phyloP scores from a whole-genome alignment of 2,113 vertebrate species.

The Atractosteus spatula region DNA sequence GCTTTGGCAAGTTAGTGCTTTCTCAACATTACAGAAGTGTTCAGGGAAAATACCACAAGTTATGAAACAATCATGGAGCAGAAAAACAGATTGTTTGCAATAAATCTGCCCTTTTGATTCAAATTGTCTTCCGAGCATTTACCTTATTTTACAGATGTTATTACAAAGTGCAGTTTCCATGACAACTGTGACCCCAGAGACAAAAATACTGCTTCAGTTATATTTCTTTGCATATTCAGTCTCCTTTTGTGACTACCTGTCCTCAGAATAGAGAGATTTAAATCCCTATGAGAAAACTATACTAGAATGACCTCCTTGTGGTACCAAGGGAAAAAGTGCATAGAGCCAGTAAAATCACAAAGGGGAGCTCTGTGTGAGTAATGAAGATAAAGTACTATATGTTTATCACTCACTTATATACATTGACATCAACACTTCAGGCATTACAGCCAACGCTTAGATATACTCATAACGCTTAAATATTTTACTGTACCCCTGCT shows the following conservation, averaged over 20 bases:
- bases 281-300: background rate
- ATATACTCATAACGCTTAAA: too few relatives aligned
- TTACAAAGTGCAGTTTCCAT: too few relatives aligned
- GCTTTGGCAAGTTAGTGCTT: too few relatives aligned
- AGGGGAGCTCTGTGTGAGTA: background rate
- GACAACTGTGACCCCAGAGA: too few relatives aligned
- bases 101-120: constrained; percentile 14
- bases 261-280: background rate
- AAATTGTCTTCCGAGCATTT: too few relatives aligned
- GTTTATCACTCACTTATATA: background rate
- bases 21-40: too few relatives aligned
- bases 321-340: constrained; percentile 3
- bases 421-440: background rate
- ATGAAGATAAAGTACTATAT: background rate
- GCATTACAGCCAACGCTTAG: constrained; percentile 4
- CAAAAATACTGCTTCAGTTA: too few relatives aligned
- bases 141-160: too few relatives aligned
- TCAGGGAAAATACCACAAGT: too few relatives aligned
- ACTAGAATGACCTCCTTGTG: background rate
- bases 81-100: too few relatives aligned
- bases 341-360: background rate
- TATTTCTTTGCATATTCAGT: background rate
- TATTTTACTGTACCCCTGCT: too few relatives aligned
- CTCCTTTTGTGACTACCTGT: background rate
- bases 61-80: too few relatives aligned